Evolutionary conservation across 2,797 vertebrate species (phyloP).

Genomic region (Phaenicophaeus curvirostris): DNA sequence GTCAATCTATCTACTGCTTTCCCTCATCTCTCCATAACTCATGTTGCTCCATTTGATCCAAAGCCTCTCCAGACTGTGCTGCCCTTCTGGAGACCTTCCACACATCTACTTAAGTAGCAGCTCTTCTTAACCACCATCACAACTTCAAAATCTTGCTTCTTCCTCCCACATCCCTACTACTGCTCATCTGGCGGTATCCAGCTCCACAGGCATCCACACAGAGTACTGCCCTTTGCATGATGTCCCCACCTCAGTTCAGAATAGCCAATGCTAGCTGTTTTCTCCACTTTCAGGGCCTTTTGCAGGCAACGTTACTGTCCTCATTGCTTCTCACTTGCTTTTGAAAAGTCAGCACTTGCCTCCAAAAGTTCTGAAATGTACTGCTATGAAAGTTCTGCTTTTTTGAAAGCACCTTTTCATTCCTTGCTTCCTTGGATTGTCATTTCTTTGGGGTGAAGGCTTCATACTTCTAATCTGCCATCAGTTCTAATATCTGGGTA

Average conservation of each 20-base stretch:
- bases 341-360: neutral
- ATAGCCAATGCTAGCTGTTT: neutral
- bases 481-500: too few species aligned
- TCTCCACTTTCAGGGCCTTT: neutral
- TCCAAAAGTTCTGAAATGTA: neutral
- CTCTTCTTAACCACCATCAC: neutral
- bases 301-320: neutral
- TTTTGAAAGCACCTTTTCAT: neutral
- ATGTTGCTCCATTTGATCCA: neutral
- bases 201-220: neutral
- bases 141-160: neutral
- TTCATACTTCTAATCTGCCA: too few species aligned
- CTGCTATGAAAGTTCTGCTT: neutral
- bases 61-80: neutral
- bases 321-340: neutral
- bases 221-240: neutral
- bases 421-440: too few species aligned
- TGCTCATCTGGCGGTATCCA: neutral
- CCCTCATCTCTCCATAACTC: neutral
- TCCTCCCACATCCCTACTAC: neutral
- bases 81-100: too few species aligned
- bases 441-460: too few species aligned
- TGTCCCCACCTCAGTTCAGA: neutral
- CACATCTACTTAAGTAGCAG: neutral
- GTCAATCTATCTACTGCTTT: neutral